Conservation (phyloP, 2,113 vertebrate species). For the Apteryx mantelli region DNA sequence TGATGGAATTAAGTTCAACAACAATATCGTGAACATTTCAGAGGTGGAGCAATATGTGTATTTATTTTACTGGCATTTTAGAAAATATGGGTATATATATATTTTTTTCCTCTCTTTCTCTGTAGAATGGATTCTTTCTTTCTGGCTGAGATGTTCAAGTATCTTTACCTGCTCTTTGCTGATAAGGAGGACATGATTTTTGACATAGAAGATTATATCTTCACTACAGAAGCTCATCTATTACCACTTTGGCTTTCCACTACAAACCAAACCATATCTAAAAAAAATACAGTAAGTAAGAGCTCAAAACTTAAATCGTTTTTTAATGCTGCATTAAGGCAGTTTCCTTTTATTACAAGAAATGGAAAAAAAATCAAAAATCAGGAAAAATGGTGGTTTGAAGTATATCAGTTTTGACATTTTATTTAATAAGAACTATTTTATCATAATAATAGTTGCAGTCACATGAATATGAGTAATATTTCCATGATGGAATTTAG, state of each 20-base stretch:
- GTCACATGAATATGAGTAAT: background rate
- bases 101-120: background rate
- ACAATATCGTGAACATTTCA: background rate
- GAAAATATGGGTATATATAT: background rate
- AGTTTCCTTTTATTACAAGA: background rate
- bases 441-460: background rate
- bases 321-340: background rate
- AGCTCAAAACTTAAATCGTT: background rate
- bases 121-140: constrained; percentile 98
- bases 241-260: constrained; percentile 95
- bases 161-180: constrained; percentile 94
- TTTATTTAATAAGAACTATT: background rate
- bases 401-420: background rate
- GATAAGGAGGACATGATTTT: constrained; percentile 92
- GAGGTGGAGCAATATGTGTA: background rate
- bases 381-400: background rate
- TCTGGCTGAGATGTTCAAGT: constrained; percentile 99
- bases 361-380: constrained; percentile 5
- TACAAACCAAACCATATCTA: constrained; percentile 78
- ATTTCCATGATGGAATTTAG: background rate
- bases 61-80: background rate
- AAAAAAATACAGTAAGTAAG: constrained; percentile 79
- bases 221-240: constrained; percentile 99
- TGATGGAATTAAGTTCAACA: background rate
- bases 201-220: constrained; percentile 96